Percentiles rank a stretch among this genome's conserved stretches.
Conservation (phyloP, 1,140 invertebrate genomes). For the Galleria mellonella region DNA sequence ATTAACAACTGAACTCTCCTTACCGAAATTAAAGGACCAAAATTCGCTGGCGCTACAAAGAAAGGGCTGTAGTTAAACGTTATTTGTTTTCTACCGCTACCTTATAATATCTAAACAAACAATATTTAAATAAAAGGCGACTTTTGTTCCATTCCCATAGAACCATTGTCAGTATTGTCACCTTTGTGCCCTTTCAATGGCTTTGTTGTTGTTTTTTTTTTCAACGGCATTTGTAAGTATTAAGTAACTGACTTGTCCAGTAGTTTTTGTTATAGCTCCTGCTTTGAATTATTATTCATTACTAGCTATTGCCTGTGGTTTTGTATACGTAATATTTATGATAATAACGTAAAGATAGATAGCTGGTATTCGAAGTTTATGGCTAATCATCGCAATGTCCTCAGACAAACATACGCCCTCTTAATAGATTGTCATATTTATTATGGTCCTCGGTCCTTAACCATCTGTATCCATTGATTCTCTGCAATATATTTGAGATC, state of each 20-base stretch:
- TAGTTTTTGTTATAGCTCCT: slow-evolving; percentile 7
- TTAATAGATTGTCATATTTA: too few species aligned
- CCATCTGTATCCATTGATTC: too few species aligned
- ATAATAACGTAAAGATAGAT: too few species aligned
- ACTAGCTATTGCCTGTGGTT: too few species aligned
- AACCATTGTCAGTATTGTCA: slow-evolving; percentile 60
- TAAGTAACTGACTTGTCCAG: slow-evolving; percentile 20
- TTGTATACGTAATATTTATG: too few species aligned
- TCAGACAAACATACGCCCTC: too few species aligned
- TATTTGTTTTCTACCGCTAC: slow-evolving; percentile 67
- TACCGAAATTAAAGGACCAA: slow-evolving; percentile 8
- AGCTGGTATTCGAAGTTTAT: too few species aligned
- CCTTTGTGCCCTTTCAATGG: slow-evolving; percentile 46
- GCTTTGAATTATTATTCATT: slow-evolving; percentile 12
- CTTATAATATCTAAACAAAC: slow-evolving; percentile 64
- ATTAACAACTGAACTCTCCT: slow-evolving; percentile 2
- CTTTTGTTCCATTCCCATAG: slow-evolving; percentile 63
- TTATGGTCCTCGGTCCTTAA: too few species aligned
- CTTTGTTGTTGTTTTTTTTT: slow-evolving; percentile 41
- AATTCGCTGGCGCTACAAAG: slow-evolving; percentile 41
- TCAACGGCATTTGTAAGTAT: slow-evolving; percentile 20
- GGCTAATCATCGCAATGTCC: too few species aligned
- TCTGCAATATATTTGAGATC: too few species aligned
- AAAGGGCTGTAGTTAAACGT: slow-evolving; percentile 27
- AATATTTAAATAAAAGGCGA: slow-evolving; percentile 56